Conservation (phyloP, 1,140 invertebrate species). For the Formica exsecta region DNA sequence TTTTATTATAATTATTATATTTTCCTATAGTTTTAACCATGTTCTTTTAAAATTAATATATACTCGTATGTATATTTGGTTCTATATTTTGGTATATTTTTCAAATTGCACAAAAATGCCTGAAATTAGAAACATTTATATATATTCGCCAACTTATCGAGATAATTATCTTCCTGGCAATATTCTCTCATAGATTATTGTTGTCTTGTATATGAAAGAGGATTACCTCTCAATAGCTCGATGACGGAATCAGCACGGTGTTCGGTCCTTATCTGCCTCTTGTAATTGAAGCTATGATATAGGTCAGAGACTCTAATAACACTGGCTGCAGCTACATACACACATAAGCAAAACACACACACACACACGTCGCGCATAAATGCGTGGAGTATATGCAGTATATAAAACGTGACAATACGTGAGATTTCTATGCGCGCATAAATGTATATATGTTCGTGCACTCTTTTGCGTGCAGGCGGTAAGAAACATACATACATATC, state of each 20-base stretch:
- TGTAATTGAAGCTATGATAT: slow-evolving; percentile 62
- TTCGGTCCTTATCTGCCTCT: slow-evolving; percentile 18
- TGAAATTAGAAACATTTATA: not conserved
- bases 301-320: slow-evolving; percentile 56
- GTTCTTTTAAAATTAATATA: too few species aligned
- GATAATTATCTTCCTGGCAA: slow-evolving; percentile 45
- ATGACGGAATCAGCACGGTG: slow-evolving; percentile 37
- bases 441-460: slow-evolving; percentile 1
- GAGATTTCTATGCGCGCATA: not conserved
- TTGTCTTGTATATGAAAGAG: slow-evolving; percentile 20
- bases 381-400: not conserved
- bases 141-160: not conserved
- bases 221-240: slow-evolving; percentile 52
- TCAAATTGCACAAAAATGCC: not conserved
- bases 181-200: slow-evolving; percentile 2
- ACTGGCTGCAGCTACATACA: not conserved
- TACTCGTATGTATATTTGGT: too few species aligned
- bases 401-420: slow-evolving; percentile 3
- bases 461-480: slow-evolving; percentile 2
- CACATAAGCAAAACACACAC: not conserved
- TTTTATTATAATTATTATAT: too few species aligned
- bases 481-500: not conserved
- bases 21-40: too few species aligned
- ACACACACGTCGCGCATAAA: not conserved
- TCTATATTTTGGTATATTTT: not conserved